A percentile compares a stretch with the other conserved stretches of the same genome.
Conservation (phyloP, 2,797 vertebrate species). For the Xenopus petersii region DNA sequence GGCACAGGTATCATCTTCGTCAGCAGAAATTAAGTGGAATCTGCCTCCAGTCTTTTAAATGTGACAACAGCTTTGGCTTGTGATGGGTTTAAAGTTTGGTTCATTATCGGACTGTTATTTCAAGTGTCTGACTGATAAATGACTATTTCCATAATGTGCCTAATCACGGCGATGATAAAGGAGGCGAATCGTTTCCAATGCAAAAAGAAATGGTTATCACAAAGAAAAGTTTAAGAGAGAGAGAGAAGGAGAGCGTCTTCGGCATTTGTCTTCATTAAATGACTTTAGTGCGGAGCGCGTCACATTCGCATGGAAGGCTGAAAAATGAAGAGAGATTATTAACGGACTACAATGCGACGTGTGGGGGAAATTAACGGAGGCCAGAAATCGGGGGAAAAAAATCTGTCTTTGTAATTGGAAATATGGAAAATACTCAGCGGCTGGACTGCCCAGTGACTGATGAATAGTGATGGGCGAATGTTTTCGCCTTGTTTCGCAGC, state of each 20-base stretch:
- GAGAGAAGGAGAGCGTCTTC: not conserved
- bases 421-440: too few relatives aligned
- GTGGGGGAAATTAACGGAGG: too few relatives aligned
- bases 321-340: not conserved
- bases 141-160: conserved; percentile 11
- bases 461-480: too few relatives aligned
- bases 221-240: not conserved
- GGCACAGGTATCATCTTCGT: not conserved
- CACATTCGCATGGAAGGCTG: not conserved
- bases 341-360: not conserved
- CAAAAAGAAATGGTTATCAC: not conserved
- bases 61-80: not conserved
- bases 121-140: conserved; percentile 18
- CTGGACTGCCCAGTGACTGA: too few relatives aligned
- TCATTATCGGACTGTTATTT: not conserved
- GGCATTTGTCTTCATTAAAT: conserved; percentile 19
- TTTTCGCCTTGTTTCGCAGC: too few relatives aligned
- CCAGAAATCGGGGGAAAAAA: too few relatives aligned
- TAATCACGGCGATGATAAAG: conserved; percentile 13
- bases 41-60: not conserved
- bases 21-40: not conserved
- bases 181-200: not conserved
- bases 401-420: too few relatives aligned
- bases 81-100: conserved; percentile 9
- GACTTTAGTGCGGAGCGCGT: not conserved